Conservation (phyloP, 2,888 invertebrate species). For the Andrena fulva region DNA sequence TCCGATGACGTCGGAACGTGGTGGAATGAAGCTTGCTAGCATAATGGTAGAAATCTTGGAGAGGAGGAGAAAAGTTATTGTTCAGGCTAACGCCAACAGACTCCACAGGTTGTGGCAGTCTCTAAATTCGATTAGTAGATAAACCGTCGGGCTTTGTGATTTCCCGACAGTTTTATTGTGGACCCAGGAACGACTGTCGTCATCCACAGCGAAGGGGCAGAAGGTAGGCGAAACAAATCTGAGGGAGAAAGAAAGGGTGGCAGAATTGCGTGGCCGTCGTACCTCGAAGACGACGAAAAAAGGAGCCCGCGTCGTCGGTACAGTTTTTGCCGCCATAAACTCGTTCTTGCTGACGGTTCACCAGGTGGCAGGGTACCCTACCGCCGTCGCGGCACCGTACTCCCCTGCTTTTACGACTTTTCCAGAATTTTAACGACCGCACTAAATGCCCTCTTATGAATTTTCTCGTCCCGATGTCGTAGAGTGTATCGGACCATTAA, state of each 20-base stretch:
- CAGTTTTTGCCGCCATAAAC: constrained; percentile 80
- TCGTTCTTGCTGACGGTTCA: constrained; percentile 52
- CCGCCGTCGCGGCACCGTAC: constrained; percentile 55
- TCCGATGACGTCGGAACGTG: no score
- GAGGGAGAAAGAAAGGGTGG: neutral
- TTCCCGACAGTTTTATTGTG: constrained; percentile 30
- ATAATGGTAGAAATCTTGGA: neutral
- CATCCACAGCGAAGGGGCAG: neutral
- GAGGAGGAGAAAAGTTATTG: neutral
- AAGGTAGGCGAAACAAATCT: constrained; percentile 37
- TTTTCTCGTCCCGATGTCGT: constrained; percentile 53
- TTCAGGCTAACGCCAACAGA: neutral
- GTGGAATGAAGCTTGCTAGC: no score
- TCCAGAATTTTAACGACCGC: constrained; percentile 83
- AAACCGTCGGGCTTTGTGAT: neutral
- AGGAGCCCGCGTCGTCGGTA: constrained; percentile 72
- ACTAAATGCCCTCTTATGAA: constrained; percentile 76
- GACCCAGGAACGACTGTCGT: constrained; percentile 5
- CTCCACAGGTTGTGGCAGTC: neutral
- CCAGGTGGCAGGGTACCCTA: constrained; percentile 54
- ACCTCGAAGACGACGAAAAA: constrained; percentile 64
- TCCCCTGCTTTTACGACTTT: constrained; percentile 80
- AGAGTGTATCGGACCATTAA: constrained; percentile 51
- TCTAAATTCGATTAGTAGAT: constrained; percentile 13
- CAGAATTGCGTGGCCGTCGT: constrained; percentile 45